Percentiles rank a stretch among this genome's conserved stretches.
These are phyloP conservation scores for Mastacembelus armatus DNA, from an alignment of 2,797 vertebrate genomes.

Conservation along the genomic window DNA sequence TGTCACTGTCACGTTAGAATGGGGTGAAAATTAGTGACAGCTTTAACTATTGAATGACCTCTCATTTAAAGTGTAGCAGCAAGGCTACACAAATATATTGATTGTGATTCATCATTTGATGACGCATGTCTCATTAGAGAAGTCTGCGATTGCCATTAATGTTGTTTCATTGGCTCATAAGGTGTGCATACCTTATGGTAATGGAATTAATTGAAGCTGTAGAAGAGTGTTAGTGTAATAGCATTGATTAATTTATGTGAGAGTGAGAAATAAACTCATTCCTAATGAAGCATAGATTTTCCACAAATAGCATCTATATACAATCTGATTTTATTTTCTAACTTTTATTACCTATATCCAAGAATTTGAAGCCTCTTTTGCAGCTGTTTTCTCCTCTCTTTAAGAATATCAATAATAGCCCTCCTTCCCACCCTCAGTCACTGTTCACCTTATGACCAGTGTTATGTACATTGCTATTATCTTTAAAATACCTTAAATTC, in stretches of 20 bases:
- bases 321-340: neutral
- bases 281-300: constrained; percentile 42
- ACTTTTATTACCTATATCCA: neutral
- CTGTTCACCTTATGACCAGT: neutral
- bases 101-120: neutral
- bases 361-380: constrained; percentile 3
- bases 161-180: constrained; percentile 21
- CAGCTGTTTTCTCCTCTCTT: constrained; percentile 13
- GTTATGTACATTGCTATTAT: neutral
- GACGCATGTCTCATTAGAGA: neutral
- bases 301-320: constrained; percentile 20
- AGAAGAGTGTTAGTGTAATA: constrained; percentile 38
- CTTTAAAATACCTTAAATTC: neutral
- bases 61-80: neutral
- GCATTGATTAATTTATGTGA: constrained; percentile 53
- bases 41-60: neutral
- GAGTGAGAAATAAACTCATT: constrained; percentile 29
- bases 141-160: constrained; percentile 12
- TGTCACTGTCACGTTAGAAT: neutral
- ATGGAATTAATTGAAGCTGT: constrained; percentile 37
- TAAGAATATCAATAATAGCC: neutral
- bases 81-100: neutral
- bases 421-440: neutral
- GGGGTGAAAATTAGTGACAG: constrained; percentile 9
- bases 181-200: constrained; percentile 21